These are phyloP conservation scores for Podiceps cristatus DNA, from an alignment of 2,113 vertebrate genomes.

Conservation along the genomic window DNA sequence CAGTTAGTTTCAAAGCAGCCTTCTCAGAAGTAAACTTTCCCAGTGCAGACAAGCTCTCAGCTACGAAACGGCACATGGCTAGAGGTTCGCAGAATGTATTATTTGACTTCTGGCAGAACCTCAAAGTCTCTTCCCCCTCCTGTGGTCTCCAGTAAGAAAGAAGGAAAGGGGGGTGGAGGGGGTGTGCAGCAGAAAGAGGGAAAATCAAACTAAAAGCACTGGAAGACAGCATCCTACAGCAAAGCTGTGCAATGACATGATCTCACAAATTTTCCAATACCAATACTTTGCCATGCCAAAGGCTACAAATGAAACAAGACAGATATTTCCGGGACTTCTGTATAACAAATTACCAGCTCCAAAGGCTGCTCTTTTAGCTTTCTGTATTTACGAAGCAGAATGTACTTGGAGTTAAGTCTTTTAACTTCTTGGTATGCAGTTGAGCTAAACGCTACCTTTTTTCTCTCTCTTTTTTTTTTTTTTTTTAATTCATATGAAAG, in stretches of 20 bases:
- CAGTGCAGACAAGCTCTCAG: background rate
- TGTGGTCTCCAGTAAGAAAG: background rate
- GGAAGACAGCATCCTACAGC: conserved; percentile 3
- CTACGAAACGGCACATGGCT: background rate
- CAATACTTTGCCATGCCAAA: conserved; percentile 63
- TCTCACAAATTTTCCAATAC: conserved; percentile 55
- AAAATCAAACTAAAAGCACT: background rate
- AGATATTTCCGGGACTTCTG: conserved; percentile 60
- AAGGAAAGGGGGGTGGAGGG: background rate
- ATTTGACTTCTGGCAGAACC: conserved; percentile 13
- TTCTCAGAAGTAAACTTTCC: background rate
- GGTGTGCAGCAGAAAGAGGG: background rate
- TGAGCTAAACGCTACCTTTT: background rate
- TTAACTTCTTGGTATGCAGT: background rate
- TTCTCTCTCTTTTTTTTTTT: background rate
- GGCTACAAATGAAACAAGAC: conserved; percentile 62
- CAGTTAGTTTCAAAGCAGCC: background rate
- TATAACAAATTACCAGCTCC: conserved; percentile 39
- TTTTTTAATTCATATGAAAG: background rate
- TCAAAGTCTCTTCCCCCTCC: background rate
- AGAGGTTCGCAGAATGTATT: background rate
- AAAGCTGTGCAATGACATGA: background rate
- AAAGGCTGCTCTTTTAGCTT: background rate
- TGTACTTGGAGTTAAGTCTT: background rate
- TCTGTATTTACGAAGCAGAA: conserved; percentile 47